Evolutionary conservation across 2,888 invertebrate genomes (phyloP).

Genomic region (Sesia bembeciformis): DNA sequence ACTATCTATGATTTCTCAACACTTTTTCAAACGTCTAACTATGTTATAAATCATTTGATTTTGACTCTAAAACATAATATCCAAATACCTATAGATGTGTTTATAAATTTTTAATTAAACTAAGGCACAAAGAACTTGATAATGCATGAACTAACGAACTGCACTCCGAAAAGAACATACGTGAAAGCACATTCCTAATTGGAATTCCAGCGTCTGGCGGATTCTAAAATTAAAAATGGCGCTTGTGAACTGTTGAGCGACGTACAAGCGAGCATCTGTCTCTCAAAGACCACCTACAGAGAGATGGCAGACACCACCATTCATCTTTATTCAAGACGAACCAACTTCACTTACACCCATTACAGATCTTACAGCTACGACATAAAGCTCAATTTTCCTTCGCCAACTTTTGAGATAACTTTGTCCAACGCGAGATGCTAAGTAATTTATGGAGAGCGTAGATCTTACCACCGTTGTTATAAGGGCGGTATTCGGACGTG

Average conservation of each 20-base stretch:
- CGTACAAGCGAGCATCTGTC: slow-evolving; percentile 56
- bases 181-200: neutral
- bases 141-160: neutral
- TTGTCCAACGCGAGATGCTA: slow-evolving; percentile 23
- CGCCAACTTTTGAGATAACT: slow-evolving; percentile 1
- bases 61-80: no score
- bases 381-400: slow-evolving; percentile 12
- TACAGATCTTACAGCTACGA: slow-evolving; percentile 1
- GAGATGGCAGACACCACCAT: slow-evolving; percentile 48
- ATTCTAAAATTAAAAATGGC: slow-evolving; percentile 53
- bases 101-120: no score
- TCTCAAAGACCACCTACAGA: slow-evolving; percentile 59
- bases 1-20: no score
- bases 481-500: slow-evolving; percentile 35
- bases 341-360: neutral
- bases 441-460: slow-evolving; percentile 44
- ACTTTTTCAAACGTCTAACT: no score
- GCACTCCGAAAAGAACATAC: neutral
- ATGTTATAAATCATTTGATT: no score
- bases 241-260: slow-evolving; percentile 21
- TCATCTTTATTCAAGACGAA: slow-evolving; percentile 56
- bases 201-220: slow-evolving; percentile 1
- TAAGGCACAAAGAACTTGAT: no score
- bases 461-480: slow-evolving; percentile 16
- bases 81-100: no score